Evolutionary conservation across 2,888 invertebrate species (phyloP).

Genomic region (Ectemnius lituratus): DNA sequence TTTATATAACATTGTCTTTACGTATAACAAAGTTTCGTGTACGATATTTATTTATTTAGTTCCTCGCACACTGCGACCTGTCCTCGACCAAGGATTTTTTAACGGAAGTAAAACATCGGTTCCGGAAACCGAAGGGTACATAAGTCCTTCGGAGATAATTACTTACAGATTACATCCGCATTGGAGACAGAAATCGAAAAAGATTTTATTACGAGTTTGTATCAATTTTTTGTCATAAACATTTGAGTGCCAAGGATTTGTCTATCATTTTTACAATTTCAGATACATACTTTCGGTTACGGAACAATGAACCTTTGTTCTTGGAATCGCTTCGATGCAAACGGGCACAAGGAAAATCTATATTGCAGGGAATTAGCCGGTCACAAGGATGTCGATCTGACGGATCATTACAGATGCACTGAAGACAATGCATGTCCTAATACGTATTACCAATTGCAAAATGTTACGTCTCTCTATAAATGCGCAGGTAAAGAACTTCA

Average conservation of each 20-base stretch:
- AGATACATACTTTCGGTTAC: constrained; percentile 67
- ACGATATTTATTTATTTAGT: constrained; percentile 49
- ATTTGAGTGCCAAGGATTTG: not conserved
- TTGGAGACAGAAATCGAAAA: constrained; percentile 61
- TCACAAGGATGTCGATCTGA: constrained; percentile 57
- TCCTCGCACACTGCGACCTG: constrained; percentile 63
- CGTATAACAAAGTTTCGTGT: constrained; percentile 4
- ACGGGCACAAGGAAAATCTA: not conserved
- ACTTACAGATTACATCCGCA: constrained; percentile 78
- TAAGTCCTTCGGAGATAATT: constrained; percentile 79
- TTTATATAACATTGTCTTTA: not conserved
- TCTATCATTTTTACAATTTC: constrained; percentile 5
- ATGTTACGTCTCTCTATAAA: constrained; percentile 77
- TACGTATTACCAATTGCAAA: constrained; percentile 61
- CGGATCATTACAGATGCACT: constrained; percentile 54
- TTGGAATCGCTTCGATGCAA: constrained; percentile 55
- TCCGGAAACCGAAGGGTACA: constrained; percentile 81
- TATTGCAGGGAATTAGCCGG: constrained; percentile 60
- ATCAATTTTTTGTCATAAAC: not conserved
- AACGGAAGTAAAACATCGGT: constrained; percentile 57
- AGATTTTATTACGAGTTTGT: constrained; percentile 60
- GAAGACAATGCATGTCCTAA: constrained; percentile 52
- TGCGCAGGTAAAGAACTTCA: constrained; percentile 81
- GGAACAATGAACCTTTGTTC: constrained; percentile 65
- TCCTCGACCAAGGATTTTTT: not conserved